Percentiles rank a stretch among this genome's conserved stretches.
phyloP scores from a whole-genome alignment of 2,888 invertebrate genomes.

The Marronus borbonicus region DNA sequence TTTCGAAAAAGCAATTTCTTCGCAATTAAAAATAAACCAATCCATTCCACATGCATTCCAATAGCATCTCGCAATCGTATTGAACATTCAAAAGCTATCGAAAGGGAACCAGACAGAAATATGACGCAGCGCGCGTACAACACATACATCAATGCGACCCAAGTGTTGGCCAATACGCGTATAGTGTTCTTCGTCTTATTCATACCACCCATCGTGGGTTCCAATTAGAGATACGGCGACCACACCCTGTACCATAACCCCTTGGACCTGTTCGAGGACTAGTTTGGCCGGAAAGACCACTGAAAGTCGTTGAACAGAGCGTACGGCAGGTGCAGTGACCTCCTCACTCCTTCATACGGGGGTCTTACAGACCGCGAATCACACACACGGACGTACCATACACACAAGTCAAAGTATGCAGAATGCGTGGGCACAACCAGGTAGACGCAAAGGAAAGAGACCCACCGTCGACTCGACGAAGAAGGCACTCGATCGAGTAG shows the following conservation, averaged over 20 bases:
- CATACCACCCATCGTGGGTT: neutral
- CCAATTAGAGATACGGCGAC: constrained; percentile 12
- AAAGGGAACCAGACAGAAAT: too few species aligned
- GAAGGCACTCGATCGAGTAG: constrained; percentile 1
- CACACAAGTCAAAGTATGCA: constrained; percentile 42
- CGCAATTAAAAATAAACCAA: too few species aligned
- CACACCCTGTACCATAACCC: constrained; percentile 47
- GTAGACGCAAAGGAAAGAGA: constrained; percentile 11
- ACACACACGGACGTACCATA: constrained; percentile 12
- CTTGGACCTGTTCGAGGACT: constrained; percentile 48
- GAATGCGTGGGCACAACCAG: constrained; percentile 38
- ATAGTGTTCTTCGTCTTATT: neutral
- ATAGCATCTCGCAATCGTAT: too few species aligned
- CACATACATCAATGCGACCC: too few species aligned
- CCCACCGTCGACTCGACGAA: neutral
- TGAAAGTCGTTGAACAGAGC: constrained; percentile 41
- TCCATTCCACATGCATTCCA: too few species aligned
- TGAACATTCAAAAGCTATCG: too few species aligned
- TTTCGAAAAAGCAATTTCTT: too few species aligned
- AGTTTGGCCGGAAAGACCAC: constrained; percentile 50
- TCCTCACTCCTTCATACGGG: constrained; percentile 45
- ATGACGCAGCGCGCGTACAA: too few species aligned
- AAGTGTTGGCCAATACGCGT: neutral
- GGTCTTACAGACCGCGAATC: constrained; percentile 30
- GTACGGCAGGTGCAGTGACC: constrained; percentile 48